Evolutionary conservation across 2,797 vertebrate genomes (phyloP), one percentile per base, ranked within the genome.

Genomic region (Tragelaphus eurycerus): DNA sequence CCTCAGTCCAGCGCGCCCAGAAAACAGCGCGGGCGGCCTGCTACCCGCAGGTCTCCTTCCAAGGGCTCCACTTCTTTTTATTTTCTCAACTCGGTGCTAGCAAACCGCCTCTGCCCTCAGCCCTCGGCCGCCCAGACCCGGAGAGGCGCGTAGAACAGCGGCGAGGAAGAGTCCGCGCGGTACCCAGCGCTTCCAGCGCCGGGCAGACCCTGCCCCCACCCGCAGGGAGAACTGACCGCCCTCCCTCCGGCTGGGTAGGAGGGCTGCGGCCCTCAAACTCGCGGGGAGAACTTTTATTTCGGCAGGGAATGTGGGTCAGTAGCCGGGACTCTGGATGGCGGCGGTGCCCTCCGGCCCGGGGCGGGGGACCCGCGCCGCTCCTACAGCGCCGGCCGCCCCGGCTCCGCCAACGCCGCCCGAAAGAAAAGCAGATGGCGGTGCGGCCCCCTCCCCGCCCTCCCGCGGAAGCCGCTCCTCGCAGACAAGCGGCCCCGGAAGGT

Each of bases 401-500:
- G 48, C 46, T 31, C 16, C 19, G 60, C 55, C 50, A 52, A 13
- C 19, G 74, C 55, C 50, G 57, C 81, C 89, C 57, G 19, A 10
- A 27, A 62, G 21, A 11, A 88, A 86, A 90, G 96, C 96, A 93
- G 90, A 96, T 90, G 97, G 93, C 95, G 82, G 84, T 29, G 50
- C 88, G 76, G 67, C 81, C 67, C 91, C 96, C 50, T 85, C 87
- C 67, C 83, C 60, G 60, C 79, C 82, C 82, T 71, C 86, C 92
- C 92, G 52, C 83, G 94, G 89, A 93, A 81, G 17, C 96, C 94
- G 91, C 82, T 84, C 97, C 86, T 89, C 86, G 48, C 92, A 52
- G 78, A 9, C 76, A 15, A 57, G 34, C 89, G 62, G 81, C 87
- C 96, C 96, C 98, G 97, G 98, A 98, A 98, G 94, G 95, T 97